These are phyloP conservation scores for Theonella swinhoei DNA, from an alignment of 37 sponge, comb jelly and placozoan species.

Conservation along the genomic window DNA sequence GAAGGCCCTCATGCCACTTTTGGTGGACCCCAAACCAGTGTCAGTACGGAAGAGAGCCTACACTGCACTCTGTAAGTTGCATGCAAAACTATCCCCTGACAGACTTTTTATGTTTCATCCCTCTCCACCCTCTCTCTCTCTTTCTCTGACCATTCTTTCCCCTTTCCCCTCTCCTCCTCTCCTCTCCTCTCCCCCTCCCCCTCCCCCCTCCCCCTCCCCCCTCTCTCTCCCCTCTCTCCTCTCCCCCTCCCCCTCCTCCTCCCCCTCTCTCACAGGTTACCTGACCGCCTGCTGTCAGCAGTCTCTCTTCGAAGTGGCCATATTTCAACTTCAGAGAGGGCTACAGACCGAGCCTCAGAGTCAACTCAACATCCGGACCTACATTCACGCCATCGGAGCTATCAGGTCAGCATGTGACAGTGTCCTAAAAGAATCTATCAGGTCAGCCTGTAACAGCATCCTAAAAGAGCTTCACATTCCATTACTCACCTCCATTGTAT, in stretches of 20 bases:
- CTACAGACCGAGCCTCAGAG: slow-evolving; percentile 44
- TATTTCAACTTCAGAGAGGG: slow-evolving; percentile 46
- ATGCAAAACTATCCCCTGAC: neutral
- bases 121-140: neutral
- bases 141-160: neutral
- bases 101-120: no score
- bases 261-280: slow-evolving; percentile 42
- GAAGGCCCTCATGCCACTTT: slow-evolving; percentile 49
- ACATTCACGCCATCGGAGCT: slow-evolving; percentile 81
- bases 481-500: neutral
- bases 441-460: slow-evolving; percentile 24
- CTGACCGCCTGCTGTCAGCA: slow-evolving; percentile 59
- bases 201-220: slow-evolving; percentile 8
- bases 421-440: slow-evolving; percentile 29
- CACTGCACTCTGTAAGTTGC: slow-evolving; percentile 87
- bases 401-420: slow-evolving; percentile 51
- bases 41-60: slow-evolving; percentile 95
- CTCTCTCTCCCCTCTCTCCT: neutral
- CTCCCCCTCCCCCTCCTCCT: neutral
- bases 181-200: slow-evolving; percentile 4
- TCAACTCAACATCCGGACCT: slow-evolving; percentile 69
- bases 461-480: neutral
- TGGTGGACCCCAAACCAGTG: slow-evolving; percentile 71
- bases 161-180: slow-evolving; percentile 7
- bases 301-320: slow-evolving; percentile 56